phyloP scores from a whole-genome alignment of 1,140 invertebrate genomes.

The Hydropsyche tenuis region DNA sequence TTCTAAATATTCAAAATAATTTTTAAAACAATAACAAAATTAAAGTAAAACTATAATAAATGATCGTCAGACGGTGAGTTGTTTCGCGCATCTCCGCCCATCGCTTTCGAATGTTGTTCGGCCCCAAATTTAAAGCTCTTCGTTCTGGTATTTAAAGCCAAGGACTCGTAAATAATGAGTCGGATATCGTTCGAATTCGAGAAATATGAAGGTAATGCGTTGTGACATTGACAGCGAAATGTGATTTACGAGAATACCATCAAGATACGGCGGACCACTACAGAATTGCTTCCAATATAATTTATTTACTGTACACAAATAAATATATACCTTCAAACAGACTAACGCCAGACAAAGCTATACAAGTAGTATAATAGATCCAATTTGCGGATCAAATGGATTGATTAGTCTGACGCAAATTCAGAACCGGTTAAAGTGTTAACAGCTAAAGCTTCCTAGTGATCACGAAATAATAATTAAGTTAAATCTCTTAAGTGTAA shows the following conservation, averaged over 20 bases:
- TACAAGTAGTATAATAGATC: not conserved
- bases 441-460: not conserved
- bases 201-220: conserved; percentile 17
- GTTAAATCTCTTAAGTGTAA: not conserved
- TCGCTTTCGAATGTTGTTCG: not conserved
- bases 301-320: too few relatives aligned
- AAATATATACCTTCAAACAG: too few relatives aligned
- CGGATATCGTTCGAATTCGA: conserved; percentile 10
- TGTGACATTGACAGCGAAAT: conserved; percentile 16
- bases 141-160: conserved; percentile 24
- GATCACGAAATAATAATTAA: conserved; percentile 9
- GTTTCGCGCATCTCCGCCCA: too few relatives aligned
- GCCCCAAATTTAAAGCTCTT: not conserved
- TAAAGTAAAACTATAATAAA: not conserved
- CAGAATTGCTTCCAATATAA: too few relatives aligned
- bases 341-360: too few relatives aligned
- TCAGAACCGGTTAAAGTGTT: conserved; percentile 16
- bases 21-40: not conserved
- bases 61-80: not conserved
- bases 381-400: conserved; percentile 4
- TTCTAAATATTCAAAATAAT: not conserved
- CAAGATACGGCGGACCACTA: conserved; percentile 2
- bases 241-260: conserved; percentile 23
- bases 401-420: conserved; percentile 2
- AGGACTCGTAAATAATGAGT: conserved; percentile 22